Evolutionary conservation across 2,888 invertebrate species (phyloP), one percentile per base, ranked within the genome.

Genomic region (Diogma glabrata): DNA sequence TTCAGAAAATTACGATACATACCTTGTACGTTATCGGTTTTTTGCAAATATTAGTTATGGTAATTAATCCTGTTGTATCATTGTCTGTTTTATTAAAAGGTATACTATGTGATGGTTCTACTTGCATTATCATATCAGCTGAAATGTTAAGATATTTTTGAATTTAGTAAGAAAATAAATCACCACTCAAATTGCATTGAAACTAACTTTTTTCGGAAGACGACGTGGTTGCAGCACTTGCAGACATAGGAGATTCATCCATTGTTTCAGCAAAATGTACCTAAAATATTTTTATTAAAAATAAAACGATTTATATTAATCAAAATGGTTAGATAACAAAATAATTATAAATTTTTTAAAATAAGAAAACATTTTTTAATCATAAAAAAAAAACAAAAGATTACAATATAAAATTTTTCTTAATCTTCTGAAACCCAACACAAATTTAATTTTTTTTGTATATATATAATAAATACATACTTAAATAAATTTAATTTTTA

Each of bases 61-160:
- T 75, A 59, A 85, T 77, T 28, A 76, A 77, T 47, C 84, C 82
- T 2, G 76, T 73, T 23, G 82, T 67, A 61, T 87, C 88, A 54
- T 77, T 79, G 46, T 78, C 82, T 9, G 59, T 57, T 53, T 72
- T 77, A 56, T 75, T 74, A 63, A 89, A 90, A 47, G 76, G 66
- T 51, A 93, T 79, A 23, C 79, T 75, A 56, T 85, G 84, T 17
- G 80, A 77, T 1, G 88, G 88, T 22, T 73, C 75, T 22, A 83
- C 69, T 46, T 70, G 73, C 43, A 43, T 43, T 48, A 85, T 66
- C 72, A 80, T 75, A 55, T 78, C 77, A 49, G 76, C 79, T 46
- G n/a, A n/a, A n/a, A n/a, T n/a, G n/a, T n/a, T n/a, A n/a, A n/a
- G n/a, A n/a, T n/a, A n/a, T n/a, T n/a, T n/a, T n/a, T n/a, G n/a